Evolutionary conservation across 2,113 vertebrate genomes (phyloP).

Genomic region (Ctenodactylus gundi): DNA sequence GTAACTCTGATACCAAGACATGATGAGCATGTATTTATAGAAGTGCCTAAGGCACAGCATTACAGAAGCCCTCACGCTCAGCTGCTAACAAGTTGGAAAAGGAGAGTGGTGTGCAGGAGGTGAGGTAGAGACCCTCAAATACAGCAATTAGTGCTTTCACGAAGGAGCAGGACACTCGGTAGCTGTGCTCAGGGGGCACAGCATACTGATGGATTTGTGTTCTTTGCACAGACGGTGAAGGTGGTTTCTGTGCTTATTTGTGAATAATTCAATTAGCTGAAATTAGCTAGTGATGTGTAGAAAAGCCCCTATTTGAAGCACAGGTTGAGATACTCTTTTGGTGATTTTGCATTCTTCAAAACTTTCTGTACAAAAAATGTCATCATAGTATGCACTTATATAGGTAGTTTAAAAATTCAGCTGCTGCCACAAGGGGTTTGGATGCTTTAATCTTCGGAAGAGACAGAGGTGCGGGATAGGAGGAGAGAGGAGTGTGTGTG

Average conservation of each 20-base stretch:
- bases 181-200: background rate
- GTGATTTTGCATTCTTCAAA: background rate
- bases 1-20: background rate
- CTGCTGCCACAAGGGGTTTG: background rate
- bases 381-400: background rate
- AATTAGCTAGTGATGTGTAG: background rate
- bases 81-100: background rate
- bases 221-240: background rate
- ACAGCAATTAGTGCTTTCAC: background rate
- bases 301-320: background rate
- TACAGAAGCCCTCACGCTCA: background rate
- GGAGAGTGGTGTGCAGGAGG: background rate
- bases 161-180: background rate
- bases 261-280: background rate
- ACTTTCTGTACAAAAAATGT: background rate
- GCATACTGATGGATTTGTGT: background rate
- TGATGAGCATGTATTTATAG: background rate
- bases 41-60: background rate
- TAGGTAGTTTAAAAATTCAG: background rate
- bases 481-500: fast-evolving
- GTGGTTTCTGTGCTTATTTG: background rate
- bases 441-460: background rate
- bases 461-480: background rate
- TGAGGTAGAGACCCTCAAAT: background rate
- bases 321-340: background rate